These are phyloP conservation scores for Cuniculus paca DNA, from an alignment of 2,797 vertebrate genomes.

Conservation along the genomic window DNA sequence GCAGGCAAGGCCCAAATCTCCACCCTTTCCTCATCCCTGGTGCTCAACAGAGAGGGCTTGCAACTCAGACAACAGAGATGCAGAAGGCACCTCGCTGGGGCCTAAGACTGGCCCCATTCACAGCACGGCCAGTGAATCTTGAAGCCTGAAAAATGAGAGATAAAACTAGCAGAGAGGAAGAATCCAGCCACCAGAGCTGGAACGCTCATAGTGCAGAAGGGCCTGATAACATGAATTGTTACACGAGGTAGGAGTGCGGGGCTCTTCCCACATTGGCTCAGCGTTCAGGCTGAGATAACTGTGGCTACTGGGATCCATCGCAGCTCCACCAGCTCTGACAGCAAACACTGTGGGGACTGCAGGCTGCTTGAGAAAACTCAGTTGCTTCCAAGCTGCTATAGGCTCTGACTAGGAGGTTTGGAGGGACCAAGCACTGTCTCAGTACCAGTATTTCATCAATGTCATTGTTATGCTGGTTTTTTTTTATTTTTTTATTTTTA, in stretches of 20 bases:
- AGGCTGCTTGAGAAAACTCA: neutral
- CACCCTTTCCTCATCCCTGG: neutral
- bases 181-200: neutral
- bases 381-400: neutral
- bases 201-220: neutral
- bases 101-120: neutral
- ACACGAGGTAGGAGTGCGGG: neutral
- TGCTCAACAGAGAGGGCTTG: neutral
- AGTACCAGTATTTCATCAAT: neutral
- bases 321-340: neutral
- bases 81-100: neutral
- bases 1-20: neutral
- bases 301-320: neutral
- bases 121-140: neutral
- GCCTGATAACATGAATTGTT: conserved; percentile 5
- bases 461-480: neutral
- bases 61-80: neutral
- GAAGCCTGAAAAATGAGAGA: conserved; percentile 57
- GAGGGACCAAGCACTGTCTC: neutral
- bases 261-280: neutral
- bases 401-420: neutral
- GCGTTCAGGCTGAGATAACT: neutral
- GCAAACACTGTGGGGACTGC: neutral
- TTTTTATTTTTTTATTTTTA: too few species aligned
- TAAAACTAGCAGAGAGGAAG: conserved; percentile 1